Evolutionary conservation across 2,888 invertebrate species (phyloP).

Genomic region (Andrena flavipes): DNA sequence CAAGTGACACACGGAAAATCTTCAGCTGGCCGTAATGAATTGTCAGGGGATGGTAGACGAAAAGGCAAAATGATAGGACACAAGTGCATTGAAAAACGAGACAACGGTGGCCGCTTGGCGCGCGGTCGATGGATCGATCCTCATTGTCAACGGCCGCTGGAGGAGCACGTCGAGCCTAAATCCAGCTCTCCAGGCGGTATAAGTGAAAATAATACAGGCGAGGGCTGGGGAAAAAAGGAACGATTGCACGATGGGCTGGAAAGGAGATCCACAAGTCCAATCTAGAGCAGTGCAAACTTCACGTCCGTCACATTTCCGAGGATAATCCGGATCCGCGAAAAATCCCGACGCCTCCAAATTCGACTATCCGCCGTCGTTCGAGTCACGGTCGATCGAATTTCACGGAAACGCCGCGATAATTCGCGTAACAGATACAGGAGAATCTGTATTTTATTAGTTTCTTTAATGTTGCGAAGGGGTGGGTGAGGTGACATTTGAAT

Average conservation of each 20-base stretch:
- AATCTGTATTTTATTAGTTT: not conserved
- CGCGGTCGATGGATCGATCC: conserved; percentile 60
- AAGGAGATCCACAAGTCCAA: conserved; percentile 29
- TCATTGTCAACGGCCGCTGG: conserved; percentile 16
- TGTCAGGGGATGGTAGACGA: not conserved
- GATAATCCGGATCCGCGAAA: conserved; percentile 60
- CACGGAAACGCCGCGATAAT: not conserved
- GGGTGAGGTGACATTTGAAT: too few species aligned
- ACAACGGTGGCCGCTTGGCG: conserved; percentile 36
- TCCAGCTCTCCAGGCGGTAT: conserved; percentile 1
- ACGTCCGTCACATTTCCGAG: conserved; percentile 48
- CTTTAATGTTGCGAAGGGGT: too few species aligned
- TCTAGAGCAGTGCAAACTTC: conserved; percentile 41
- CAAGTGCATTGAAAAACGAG: conserved; percentile 38
- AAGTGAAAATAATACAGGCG: conserved; percentile 34
- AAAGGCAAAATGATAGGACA: not conserved
- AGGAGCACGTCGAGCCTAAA: conserved; percentile 33
- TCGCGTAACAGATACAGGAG: not conserved
- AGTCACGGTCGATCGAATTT: conserved; percentile 12
- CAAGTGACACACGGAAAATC: not conserved
- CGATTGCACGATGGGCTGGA: not conserved
- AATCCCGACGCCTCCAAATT: conserved; percentile 50
- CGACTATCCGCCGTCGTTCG: conserved; percentile 36
- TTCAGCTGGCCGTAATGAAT: not conserved
- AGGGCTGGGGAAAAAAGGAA: not conserved